Evolutionary conservation across 2,113 vertebrate species (phyloP), one percentile per base, ranked within the genome.

Genomic region (Spilogale gracilis): DNA sequence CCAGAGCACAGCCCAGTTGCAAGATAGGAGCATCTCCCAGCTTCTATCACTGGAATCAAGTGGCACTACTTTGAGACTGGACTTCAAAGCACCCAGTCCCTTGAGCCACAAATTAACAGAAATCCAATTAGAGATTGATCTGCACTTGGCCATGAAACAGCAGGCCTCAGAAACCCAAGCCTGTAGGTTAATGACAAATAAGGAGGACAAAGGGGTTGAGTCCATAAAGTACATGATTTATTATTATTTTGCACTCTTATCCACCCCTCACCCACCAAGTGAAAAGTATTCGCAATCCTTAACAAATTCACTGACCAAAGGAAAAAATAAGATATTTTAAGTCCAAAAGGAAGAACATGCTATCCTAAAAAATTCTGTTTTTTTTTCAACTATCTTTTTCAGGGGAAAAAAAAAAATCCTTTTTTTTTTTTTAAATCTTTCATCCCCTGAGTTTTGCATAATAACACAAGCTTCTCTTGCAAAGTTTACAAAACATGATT

Each of bases 71-170:
- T 30, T 76, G 73, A 93, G 91, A 91, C 7, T 74, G 9, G 27
- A 96, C 58, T 69, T 90, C 85, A 76, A 50, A 87, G 48, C 45
- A 48, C 9, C 61, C 58, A 50, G 43, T 52, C 60, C 52, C 56
- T 65, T 73, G 89, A 79, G 80, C 50, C 71, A 79, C 2, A 25
- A 93, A 93, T 91, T 79, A 97, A 93, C 25, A 95, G 95, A 93
- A 97, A 94, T 63, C 61, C 4, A 94, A 67, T 69, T 45, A 48
- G 74, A 96, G 73, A 14, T 9, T 6, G 60, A 92, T 43, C 71
- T 88, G 56, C 30, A 83, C 45, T 86, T 97, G 71, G 61, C 65
- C 45, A 5, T 7, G 3, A 2, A 82, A 2, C 13, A 82, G 50
- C 43, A 79, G 54, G 67, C 61, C 69, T 95, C 80, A 73, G 50